Percentiles rank a stretch among this genome's conserved stretches.
phyloP scores from a whole-genome alignment of 2,797 vertebrate species.

The Cyprinodon diabolis region DNA sequence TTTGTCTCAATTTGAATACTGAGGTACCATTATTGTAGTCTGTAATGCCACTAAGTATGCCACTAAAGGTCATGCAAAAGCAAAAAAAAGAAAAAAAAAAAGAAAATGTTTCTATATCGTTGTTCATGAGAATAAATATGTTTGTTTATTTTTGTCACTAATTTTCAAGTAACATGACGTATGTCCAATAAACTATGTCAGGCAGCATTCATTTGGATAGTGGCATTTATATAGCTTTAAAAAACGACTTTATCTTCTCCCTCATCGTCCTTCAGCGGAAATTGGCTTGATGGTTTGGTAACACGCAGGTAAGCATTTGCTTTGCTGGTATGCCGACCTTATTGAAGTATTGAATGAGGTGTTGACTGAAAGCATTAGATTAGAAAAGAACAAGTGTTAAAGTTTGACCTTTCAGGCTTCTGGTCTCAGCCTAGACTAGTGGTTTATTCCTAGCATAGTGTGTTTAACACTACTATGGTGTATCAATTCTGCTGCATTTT shows the following conservation, averaged over 20 bases:
- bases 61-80: no score
- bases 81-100: no score
- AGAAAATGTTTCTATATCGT: background rate
- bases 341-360: background rate
- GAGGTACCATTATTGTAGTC: no score
- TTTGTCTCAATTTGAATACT: no score
- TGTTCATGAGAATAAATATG: background rate
- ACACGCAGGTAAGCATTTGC: conserved; percentile 2
- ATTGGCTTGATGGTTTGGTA: conserved; percentile 9
- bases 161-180: background rate
- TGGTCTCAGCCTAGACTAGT: background rate
- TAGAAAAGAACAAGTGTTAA: conserved; percentile 4
- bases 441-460: background rate
- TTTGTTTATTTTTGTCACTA: background rate
- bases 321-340: background rate
- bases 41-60: no score
- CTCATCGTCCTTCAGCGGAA: conserved; percentile 10
- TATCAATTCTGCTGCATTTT: conserved; percentile 28
- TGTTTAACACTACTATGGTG: conserved; percentile 12
- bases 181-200: background rate
- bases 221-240: background rate
- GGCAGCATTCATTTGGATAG: background rate
- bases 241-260: conserved; percentile 16
- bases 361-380: conserved; percentile 1
- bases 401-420: conserved; percentile 22